Evolutionary conservation across 2,113 vertebrate species (phyloP).

Genomic region (Ancistrus triradiatus): DNA sequence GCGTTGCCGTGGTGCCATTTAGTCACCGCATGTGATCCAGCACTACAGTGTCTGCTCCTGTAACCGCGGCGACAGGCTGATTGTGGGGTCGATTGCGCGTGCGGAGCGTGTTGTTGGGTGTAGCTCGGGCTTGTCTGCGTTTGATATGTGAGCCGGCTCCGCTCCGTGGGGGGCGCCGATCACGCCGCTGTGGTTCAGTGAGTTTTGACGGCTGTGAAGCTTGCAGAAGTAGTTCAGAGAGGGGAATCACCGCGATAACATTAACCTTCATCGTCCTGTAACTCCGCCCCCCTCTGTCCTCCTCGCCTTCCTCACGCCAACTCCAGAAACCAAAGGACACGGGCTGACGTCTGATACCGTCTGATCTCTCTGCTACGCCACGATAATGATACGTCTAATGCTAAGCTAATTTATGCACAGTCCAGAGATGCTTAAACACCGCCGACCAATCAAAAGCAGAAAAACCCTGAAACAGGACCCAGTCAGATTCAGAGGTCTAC

Average conservation of each 20-base stretch:
- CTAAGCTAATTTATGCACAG: slow-evolving; percentile 4
- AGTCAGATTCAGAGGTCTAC: too few species aligned
- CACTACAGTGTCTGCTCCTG: too few species aligned
- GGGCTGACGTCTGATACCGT: too few species aligned
- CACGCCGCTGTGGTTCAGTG: slow-evolving; percentile 46
- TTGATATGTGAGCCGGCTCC: too few species aligned
- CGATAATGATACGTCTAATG: too few species aligned
- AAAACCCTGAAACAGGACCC: too few species aligned
- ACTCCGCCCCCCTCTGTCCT: slow-evolving; percentile 45
- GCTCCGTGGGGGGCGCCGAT: too few species aligned
- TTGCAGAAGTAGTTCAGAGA: slow-evolving; percentile 51
- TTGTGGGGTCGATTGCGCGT: too few species aligned
- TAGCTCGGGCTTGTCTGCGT: slow-evolving; percentile 35
- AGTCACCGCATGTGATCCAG: too few species aligned
- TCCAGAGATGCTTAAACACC: background rate
- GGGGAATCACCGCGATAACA: slow-evolving; percentile 46
- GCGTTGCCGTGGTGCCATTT: too few species aligned
- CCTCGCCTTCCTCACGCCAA: slow-evolving; percentile 2
- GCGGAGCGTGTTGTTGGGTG: background rate
- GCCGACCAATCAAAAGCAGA: background rate
- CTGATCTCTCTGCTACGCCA: too few species aligned
- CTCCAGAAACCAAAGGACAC: background rate
- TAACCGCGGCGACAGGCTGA: too few species aligned
- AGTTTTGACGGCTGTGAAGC: slow-evolving; percentile 49
- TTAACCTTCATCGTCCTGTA: slow-evolving; percentile 49